A percentile compares a stretch with the other conserved stretches of the same genome.
Conservation (phyloP, 2,113 vertebrate species). For the Taxidea taxus region DNA sequence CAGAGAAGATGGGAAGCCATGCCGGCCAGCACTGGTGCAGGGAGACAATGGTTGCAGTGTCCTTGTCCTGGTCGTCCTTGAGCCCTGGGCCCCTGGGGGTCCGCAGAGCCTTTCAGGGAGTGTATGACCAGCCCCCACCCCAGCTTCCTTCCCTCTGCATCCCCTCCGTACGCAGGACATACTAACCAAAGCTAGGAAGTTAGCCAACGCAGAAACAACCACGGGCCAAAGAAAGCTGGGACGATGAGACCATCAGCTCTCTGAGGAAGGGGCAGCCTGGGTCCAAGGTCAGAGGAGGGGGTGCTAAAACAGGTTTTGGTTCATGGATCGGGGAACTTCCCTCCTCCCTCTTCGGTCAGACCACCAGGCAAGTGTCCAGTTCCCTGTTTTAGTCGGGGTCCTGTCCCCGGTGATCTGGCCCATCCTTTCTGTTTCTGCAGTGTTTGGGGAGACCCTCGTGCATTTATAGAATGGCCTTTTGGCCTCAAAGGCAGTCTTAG, state of each 20-base stretch:
- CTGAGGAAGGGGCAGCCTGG: not conserved
- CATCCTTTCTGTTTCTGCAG: not conserved
- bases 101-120: not conserved
- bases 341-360: not conserved
- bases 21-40: not conserved
- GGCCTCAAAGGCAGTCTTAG: not conserved
- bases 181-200: not conserved
- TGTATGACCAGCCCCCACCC: not conserved
- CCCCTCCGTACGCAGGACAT: not conserved
- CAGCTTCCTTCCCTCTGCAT: not conserved
- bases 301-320: not conserved
- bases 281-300: not conserved
- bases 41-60: not conserved
- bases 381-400: not conserved
- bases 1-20: not conserved
- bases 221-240: not conserved
- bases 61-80: not conserved
- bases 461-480: not conserved
- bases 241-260: not conserved
- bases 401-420: accelerated
- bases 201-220: not conserved
- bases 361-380: not conserved
- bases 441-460: accelerated
- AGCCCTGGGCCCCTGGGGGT: not conserved
- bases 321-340: not conserved